Percentiles rank a stretch among this genome's conserved stretches.
Conservation (phyloP, 1,140 invertebrate genomes). For the Zaprionus inermis region DNA sequence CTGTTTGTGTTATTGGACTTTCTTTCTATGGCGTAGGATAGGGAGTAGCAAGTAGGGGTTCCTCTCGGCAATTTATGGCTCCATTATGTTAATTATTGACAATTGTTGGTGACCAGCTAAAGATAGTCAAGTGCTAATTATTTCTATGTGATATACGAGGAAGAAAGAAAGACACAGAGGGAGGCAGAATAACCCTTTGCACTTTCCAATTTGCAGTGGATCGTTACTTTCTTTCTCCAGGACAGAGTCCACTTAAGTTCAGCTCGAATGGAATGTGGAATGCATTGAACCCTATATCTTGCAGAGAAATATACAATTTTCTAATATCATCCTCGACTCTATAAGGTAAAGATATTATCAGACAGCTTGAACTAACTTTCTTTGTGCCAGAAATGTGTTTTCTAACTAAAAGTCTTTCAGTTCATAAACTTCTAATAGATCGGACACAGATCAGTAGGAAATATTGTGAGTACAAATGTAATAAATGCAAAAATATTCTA, state of each 20-base stretch:
- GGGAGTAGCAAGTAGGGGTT: background rate
- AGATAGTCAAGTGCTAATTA: constrained; percentile 48
- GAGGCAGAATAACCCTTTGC: constrained; percentile 58
- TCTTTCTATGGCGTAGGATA: constrained; percentile 40
- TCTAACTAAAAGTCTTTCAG: too few relatives aligned
- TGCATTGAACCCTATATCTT: too few relatives aligned
- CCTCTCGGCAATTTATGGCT: constrained; percentile 65
- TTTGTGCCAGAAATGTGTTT: too few relatives aligned
- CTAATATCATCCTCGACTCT: too few relatives aligned
- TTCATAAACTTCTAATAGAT: too few relatives aligned
- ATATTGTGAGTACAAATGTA: too few relatives aligned
- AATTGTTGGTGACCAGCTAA: constrained; percentile 57
- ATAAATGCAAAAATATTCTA: too few relatives aligned
- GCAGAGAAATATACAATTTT: too few relatives aligned
- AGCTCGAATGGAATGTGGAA: background rate
- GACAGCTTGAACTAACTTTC: too few relatives aligned
- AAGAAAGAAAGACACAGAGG: background rate
- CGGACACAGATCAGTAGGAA: too few relatives aligned
- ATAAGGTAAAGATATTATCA: too few relatives aligned
- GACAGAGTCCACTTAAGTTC: background rate
- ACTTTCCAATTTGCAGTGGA: constrained; percentile 48
- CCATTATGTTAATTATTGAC: constrained; percentile 83
- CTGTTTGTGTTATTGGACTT: constrained; percentile 75
- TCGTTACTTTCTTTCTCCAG: background rate
- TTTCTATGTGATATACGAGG: constrained; percentile 34